Evolutionary conservation across 2,113 vertebrate genomes (phyloP).

Genomic region (Ammodytes marinus): DNA sequence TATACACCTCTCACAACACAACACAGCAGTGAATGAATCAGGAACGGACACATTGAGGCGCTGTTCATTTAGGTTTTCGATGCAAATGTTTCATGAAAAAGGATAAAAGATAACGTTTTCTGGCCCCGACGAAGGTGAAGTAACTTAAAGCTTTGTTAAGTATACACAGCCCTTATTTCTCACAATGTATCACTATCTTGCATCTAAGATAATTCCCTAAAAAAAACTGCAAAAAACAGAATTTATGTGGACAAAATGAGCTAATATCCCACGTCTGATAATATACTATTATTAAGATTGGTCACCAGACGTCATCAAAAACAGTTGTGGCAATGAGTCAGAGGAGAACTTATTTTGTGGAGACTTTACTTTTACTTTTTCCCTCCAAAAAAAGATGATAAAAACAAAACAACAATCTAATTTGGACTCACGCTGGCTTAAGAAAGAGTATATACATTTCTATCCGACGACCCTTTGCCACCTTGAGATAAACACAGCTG

Average conservation of each 20-base stretch:
- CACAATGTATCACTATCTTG: not conserved
- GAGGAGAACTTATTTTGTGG: not conserved
- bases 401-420: slow-evolving; percentile 38
- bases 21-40: not conserved
- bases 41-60: too few relatives aligned
- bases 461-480: slow-evolving; percentile 49
- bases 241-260: not conserved
- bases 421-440: slow-evolving; percentile 45
- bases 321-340: slow-evolving; percentile 1
- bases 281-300: slow-evolving; percentile 8
- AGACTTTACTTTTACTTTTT: slow-evolving; percentile 3
- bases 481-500: slow-evolving; percentile 47
- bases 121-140: not conserved
- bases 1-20: not conserved
- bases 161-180: not conserved
- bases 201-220: slow-evolving; percentile 11
- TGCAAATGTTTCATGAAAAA: not conserved
- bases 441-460: slow-evolving; percentile 9
- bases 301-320: slow-evolving; percentile 31
- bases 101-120: not conserved
- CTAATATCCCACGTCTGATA: not conserved
- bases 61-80: not conserved
- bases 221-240: not conserved
- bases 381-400: not conserved
- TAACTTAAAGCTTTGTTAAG: not conserved